Conservation (phyloP, 2,888 invertebrate species). For the Drosophila ochracea region DNA sequence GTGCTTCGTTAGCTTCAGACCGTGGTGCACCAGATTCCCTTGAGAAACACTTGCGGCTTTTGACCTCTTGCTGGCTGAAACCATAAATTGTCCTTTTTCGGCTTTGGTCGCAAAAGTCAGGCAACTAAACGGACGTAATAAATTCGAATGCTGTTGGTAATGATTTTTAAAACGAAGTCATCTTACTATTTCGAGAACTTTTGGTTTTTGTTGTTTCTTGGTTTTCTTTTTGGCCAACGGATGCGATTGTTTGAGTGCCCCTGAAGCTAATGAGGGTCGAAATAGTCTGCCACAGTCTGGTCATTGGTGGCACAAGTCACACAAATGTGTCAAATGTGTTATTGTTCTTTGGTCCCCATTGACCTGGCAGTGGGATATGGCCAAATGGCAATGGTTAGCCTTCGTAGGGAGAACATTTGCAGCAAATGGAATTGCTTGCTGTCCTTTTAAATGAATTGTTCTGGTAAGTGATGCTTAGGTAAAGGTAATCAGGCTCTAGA, state of each 20-base stretch:
- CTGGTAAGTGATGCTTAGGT: constrained; percentile 8
- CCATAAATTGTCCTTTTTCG: neutral
- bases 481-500: constrained; percentile 27
- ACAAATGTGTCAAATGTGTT: constrained; percentile 35
- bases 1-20: neutral
- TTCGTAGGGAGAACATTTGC: constrained; percentile 33
- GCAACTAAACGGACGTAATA: constrained; percentile 45
- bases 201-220: neutral
- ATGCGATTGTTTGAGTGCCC: constrained; percentile 11
- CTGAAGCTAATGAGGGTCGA: constrained; percentile 44
- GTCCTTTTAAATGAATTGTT: constrained; percentile 27
- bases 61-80: neutral
- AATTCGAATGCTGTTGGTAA: constrained; percentile 63
- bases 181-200: constrained; percentile 22
- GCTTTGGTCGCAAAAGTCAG: neutral
- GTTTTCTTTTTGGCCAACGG: constrained; percentile 2
- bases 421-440: constrained; percentile 43
- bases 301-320: constrained; percentile 7
- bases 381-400: constrained; percentile 7
- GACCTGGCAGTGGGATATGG: constrained; percentile 20
- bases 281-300: constrained; percentile 14
- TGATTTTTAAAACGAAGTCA: constrained; percentile 46
- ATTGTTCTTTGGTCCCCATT: constrained; percentile 40
- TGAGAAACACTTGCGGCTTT: constrained; percentile 6
- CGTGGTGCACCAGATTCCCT: neutral